Conservation (phyloP, 2,797 vertebrate genomes). For the Sebastolobus altivelis region DNA sequence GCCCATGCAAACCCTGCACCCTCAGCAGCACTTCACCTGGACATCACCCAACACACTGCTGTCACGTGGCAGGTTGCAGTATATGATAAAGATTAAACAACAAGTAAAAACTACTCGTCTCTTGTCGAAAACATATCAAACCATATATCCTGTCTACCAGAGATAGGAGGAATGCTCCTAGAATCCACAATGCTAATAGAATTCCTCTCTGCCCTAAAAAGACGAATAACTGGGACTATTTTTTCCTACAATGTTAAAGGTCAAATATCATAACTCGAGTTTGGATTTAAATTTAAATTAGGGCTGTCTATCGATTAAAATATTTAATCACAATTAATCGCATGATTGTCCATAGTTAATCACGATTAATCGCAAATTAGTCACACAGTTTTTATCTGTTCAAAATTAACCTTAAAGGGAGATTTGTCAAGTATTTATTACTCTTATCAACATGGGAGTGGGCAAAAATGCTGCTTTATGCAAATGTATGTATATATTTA, state of each 20-base stretch:
- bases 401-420: too few relatives aligned
- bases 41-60: not conserved
- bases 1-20: not conserved
- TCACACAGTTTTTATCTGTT: too few relatives aligned
- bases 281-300: not conserved
- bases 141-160: not conserved
- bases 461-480: too few relatives aligned
- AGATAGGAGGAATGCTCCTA: not conserved
- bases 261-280: not conserved
- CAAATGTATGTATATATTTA: too few relatives aligned
- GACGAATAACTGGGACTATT: not conserved
- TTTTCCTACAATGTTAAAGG: not conserved
- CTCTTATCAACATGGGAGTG: too few relatives aligned
- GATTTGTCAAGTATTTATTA: too few relatives aligned
- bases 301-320: too few relatives aligned
- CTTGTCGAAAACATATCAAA: not conserved
- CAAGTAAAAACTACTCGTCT: not conserved
- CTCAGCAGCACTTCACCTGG: not conserved
- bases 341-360: too few relatives aligned
- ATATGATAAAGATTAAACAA: not conserved
- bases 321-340: too few relatives aligned
- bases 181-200: not conserved
- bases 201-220: not conserved
- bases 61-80: not conserved
- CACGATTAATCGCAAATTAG: too few relatives aligned